Conservation (phyloP, 2,797 vertebrate species). For the Peromyscus eremicus region DNA sequence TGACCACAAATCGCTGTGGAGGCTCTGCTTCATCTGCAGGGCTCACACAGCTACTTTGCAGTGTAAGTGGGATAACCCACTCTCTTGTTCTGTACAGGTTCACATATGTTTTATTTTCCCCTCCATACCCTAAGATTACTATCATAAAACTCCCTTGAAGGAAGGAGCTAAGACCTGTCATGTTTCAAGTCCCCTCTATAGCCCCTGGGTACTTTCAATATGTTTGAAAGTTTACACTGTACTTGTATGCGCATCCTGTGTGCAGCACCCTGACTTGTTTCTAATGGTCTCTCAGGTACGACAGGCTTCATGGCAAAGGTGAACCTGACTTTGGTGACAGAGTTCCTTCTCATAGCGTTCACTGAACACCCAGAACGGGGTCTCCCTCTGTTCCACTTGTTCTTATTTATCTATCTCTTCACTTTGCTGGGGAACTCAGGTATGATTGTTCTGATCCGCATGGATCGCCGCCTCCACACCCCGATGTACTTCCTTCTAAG, state of each 20-base stretch:
- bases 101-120: too few relatives aligned
- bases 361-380: not conserved
- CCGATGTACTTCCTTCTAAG: constrained; percentile 78
- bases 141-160: not conserved
- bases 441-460: constrained; percentile 51
- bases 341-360: constrained; percentile 64
- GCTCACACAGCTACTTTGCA: not conserved
- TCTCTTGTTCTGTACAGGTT: not conserved
- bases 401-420: constrained; percentile 68
- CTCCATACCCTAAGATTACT: not conserved
- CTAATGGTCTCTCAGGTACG: not conserved
- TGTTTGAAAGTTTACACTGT: not conserved
- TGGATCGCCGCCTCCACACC: constrained; percentile 61
- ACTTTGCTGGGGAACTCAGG: constrained; percentile 69
- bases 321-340: constrained; percentile 33
- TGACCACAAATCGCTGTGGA: not conserved
- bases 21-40: not conserved
- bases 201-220: not conserved
- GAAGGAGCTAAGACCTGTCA: too few relatives aligned
- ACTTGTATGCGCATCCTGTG: not conserved
- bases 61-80: not conserved
- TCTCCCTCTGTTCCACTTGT: constrained; percentile 61
- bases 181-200: not conserved
- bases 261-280: not conserved
- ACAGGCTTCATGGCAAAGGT: constrained; percentile 38